These are phyloP conservation scores for Aeoliscus strigatus DNA, from an alignment of 2,797 vertebrate genomes.

Conservation along the genomic window DNA sequence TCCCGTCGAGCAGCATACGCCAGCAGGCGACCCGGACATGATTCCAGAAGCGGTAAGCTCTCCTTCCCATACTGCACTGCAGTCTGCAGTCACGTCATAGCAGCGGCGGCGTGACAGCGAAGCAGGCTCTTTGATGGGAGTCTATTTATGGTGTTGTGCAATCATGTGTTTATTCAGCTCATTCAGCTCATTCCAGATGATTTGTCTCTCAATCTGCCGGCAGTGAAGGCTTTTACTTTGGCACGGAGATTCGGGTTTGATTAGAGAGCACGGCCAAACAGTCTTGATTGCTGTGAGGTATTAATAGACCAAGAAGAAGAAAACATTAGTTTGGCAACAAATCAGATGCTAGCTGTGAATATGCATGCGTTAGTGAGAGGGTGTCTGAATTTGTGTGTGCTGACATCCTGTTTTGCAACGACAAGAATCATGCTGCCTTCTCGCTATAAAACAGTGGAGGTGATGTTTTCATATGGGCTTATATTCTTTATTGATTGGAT, in stretches of 20 bases:
- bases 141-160: conserved; percentile 70
- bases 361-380: conserved; percentile 20
- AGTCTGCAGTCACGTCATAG: too few relatives aligned
- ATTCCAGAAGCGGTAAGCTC: conserved; percentile 57
- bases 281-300: conserved; percentile 55
- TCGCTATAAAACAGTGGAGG: conserved; percentile 16
- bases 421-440: too few relatives aligned
- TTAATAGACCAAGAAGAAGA: conserved; percentile 50
- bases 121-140: conserved; percentile 53
- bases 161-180: conserved; percentile 69
- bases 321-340: conserved; percentile 56
- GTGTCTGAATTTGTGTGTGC: too few relatives aligned
- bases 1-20: conserved; percentile 57
- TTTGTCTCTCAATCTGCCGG: conserved; percentile 56
- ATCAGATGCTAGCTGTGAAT: conserved; percentile 42
- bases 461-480: conserved; percentile 4
- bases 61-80: conserved; percentile 38
- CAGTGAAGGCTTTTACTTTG: conserved; percentile 63
- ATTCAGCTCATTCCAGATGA: conserved; percentile 69
- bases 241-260: conserved; percentile 56
- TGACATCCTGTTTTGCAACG: too few relatives aligned
- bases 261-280: conserved; percentile 63
- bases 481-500: conserved; percentile 38
- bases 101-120: conserved; percentile 50
- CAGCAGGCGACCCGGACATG: conserved; percentile 50